These are phyloP conservation scores for Sula dactylatra DNA, from an alignment of 2,113 vertebrate species.

Conservation along the genomic window DNA sequence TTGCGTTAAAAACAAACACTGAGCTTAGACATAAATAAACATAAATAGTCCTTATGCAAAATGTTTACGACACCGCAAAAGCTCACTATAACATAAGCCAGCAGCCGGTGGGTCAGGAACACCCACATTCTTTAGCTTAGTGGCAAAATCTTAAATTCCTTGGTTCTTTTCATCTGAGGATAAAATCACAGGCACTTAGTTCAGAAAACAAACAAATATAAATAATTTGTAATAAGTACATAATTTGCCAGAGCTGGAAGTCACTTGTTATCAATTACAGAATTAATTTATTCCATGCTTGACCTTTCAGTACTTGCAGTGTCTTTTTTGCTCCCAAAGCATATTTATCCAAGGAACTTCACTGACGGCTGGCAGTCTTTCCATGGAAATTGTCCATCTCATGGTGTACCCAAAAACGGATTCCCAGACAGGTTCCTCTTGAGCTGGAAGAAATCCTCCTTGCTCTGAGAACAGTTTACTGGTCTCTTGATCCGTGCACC, in stretches of 20 bases:
- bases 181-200: background rate
- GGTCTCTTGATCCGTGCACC: background rate
- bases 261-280: background rate
- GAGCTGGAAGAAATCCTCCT: background rate
- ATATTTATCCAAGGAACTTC: background rate
- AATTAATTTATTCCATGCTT: conserved; percentile 21
- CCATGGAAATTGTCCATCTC: background rate
- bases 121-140: background rate
- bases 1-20: conserved; percentile 3
- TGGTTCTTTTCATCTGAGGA: background rate
- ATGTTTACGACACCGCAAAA: background rate
- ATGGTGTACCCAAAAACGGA: background rate
- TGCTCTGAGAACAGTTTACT: background rate
- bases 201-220: conserved; percentile 22
- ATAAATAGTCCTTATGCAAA: background rate
- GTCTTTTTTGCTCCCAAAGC: background rate
- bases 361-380: background rate
- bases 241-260: conserved; percentile 31
- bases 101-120: background rate
- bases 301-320: background rate
- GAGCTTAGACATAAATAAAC: background rate
- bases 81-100: background rate
- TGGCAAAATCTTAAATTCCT: background rate
- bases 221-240: background rate
- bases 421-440: background rate